Conservation (phyloP, 2,797 vertebrate genomes). For the Syngnathus acus region DNA sequence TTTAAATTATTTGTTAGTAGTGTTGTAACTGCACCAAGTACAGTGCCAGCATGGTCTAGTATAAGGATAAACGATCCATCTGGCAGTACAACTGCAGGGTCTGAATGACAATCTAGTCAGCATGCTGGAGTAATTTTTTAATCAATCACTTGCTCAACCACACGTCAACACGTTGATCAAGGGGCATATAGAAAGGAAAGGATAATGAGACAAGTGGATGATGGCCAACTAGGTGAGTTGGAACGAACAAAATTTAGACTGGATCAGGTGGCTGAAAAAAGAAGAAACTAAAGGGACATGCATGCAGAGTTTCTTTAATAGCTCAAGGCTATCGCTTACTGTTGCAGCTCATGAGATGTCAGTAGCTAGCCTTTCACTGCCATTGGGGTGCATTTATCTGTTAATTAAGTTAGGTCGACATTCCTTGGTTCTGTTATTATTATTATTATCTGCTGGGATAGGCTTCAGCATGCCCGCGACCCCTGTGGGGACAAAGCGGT, state of each 20-base stretch:
- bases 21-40: neutral
- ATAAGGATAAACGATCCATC: neutral
- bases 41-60: too few relatives aligned
- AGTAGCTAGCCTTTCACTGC: neutral
- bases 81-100: neutral
- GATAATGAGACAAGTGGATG: neutral
- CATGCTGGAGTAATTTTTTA: neutral
- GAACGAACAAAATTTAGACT: neutral
- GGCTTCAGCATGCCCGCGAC: too few relatives aligned
- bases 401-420: too few relatives aligned
- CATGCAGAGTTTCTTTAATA: neutral
- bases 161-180: neutral
- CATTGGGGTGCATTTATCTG: too few relatives aligned
- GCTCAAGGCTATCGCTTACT: neutral
- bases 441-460: too few relatives aligned
- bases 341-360: neutral
- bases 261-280: neutral
- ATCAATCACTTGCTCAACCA: slow-evolving; percentile 4
- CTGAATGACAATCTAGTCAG: neutral
- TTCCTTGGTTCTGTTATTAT: too few relatives aligned
- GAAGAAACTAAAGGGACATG: neutral
- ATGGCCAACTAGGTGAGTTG: neutral
- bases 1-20: neutral
- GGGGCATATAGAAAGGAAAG: neutral
- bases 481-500: too few relatives aligned